Conservation (phyloP, 2,888 invertebrate species). For the Pasiphila rectangulata region DNA sequence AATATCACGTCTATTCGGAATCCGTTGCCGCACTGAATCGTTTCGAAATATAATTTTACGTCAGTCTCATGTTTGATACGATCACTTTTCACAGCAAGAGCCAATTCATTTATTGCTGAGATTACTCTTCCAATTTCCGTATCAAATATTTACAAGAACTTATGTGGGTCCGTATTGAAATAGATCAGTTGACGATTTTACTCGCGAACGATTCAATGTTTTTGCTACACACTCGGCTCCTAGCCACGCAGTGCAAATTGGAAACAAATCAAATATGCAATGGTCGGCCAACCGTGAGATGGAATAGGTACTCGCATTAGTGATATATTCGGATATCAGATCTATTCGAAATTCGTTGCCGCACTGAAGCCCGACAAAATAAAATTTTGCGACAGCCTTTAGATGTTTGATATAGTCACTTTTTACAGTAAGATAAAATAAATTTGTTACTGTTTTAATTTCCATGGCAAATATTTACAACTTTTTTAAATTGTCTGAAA, state of each 20-base stretch:
- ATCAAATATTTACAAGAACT: too few relatives aligned
- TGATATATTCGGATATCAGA: constrained; percentile 56
- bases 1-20: constrained; percentile 54
- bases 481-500: too few relatives aligned
- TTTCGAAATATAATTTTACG: constrained; percentile 9
- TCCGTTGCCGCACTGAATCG: constrained; percentile 50
- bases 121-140: too few relatives aligned
- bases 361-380: constrained; percentile 42
- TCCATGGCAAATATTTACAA: too few relatives aligned
- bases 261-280: constrained; percentile 78
- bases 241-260: constrained; percentile 67
- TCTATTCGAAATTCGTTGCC: constrained; percentile 49
- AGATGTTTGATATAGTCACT: too few relatives aligned
- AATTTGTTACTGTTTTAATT: too few relatives aligned
- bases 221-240: constrained; percentile 51
- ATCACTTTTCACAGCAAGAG: neutral
- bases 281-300: constrained; percentile 70
- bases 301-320: constrained; percentile 70
- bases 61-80: too few relatives aligned
- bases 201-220: too few relatives aligned
- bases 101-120: neutral
- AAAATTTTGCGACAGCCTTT: too few relatives aligned
- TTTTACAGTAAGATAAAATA: too few relatives aligned
- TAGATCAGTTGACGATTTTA: too few relatives aligned
- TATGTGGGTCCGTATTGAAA: too few relatives aligned